Evolutionary conservation across 2,113 vertebrate genomes (phyloP).

Genomic region (Sakesphorus luctuosus): DNA sequence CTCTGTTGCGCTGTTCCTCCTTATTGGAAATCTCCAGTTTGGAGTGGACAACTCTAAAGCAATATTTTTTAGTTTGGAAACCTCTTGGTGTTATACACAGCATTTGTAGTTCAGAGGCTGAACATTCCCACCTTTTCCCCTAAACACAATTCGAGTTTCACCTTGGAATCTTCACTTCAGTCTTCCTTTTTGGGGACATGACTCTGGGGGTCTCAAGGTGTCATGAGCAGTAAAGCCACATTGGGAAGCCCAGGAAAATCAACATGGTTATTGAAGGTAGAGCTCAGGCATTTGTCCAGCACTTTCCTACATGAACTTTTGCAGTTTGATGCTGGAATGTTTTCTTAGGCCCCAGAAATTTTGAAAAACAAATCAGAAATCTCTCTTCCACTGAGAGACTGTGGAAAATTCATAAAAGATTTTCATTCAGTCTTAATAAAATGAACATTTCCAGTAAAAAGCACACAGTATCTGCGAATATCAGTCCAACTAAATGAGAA

Average conservation of each 20-base stretch:
- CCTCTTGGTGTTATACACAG: rapidly evolving
- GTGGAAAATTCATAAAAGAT: rapidly evolving
- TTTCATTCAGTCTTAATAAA: neutral
- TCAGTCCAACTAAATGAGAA: neutral
- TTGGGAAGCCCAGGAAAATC: neutral
- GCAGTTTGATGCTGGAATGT: neutral
- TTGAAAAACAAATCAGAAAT: neutral
- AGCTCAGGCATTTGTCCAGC: neutral
- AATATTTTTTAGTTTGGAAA: neutral
- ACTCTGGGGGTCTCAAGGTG: neutral
- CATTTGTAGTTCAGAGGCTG: neutral
- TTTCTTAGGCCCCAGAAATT: neutral
- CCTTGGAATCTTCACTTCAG: neutral
- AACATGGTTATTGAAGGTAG: neutral
- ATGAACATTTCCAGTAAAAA: neutral
- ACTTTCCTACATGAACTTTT: neutral
- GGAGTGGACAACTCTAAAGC: neutral
- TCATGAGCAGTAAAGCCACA: neutral
- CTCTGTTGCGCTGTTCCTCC: neutral
- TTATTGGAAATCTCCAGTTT: neutral
- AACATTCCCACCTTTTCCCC: neutral
- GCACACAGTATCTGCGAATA: neutral
- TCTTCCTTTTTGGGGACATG: neutral
- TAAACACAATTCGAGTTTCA: neutral
- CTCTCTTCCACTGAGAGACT: neutral